Conservation (phyloP, 2,113 vertebrate species). For the Sphyrna mokarran region DNA sequence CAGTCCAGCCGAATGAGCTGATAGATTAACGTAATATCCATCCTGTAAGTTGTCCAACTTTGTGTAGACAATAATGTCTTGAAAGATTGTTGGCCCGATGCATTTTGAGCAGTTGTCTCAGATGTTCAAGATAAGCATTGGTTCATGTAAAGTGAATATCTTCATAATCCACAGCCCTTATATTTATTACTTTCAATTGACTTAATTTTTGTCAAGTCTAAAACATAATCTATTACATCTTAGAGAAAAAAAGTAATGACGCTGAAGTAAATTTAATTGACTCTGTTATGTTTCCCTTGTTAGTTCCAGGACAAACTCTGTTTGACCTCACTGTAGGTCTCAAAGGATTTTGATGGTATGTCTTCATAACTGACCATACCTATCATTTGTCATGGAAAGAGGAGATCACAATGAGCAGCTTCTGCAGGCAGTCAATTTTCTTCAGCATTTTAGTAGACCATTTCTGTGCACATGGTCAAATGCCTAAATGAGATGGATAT, state of each 20-base stretch:
- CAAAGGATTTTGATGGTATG: too few species aligned
- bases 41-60: neutral
- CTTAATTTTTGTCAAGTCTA: neutral
- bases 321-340: too few species aligned
- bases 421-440: too few species aligned
- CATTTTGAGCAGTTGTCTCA: neutral
- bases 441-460: too few species aligned
- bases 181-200: neutral
- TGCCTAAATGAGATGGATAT: too few species aligned
- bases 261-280: neutral
- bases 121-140: neutral
- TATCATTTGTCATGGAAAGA: too few species aligned
- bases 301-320: too few species aligned
- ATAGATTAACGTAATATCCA: neutral
- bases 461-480: too few species aligned
- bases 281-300: neutral
- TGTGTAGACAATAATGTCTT: neutral
- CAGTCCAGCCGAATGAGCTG: neutral
- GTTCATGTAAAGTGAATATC: neutral
- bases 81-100: neutral
- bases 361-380: too few species aligned
- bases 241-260: neutral
- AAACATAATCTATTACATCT: neutral
- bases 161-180: neutral
- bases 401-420: too few species aligned